Base-by-base conservation (phyloP, 2,888 invertebrate genomes). In the Pinctada fucata region DNA sequence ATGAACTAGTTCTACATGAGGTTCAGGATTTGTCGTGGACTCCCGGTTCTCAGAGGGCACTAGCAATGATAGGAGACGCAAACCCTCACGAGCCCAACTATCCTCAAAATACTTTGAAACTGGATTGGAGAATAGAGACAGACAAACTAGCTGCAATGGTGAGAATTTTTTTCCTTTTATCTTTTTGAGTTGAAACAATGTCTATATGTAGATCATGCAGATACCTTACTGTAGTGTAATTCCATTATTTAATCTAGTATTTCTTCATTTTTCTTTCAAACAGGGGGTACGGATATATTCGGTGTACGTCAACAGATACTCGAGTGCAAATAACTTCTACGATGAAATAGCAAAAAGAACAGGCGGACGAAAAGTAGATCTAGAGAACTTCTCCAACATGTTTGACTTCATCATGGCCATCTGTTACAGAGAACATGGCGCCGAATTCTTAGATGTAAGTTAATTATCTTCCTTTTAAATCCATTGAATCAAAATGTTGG, bases 21-120 rank as follows among this genome's bases (percentile, higher is more conserved):
- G 90, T 87, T 2, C 84, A 89, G 47, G 86, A 86, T 72, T 81
- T 90, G 66, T 87, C 88, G 10, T 91, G 91, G 91, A 88, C 88
- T 6, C 87, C 89, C 0, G 89, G 88, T 8, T 87, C 89, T 31
- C 88, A 89, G 73, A 83, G 89, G 16, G 87, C 88, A 4, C 85
- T 91, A 58, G 89, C 91, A 3, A 86, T 91, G 88, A 90, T 91
- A 48, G 91, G 91, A 0, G 91, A 91, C 80, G 85, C 88, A n/a
- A 82, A 81, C n/a, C 91, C 91, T 0, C 91, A 91, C 74, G 88
- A 84, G 63, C 83, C 87, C 10, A 73, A 81, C 75, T 88, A 88
- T 69, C 83, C 82, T 3, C 69, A 76, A 10, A 88, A 89, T 80
- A 87, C 75, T 73, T 81, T 84, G 50, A 86, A 86, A 49, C 82